phyloP scores from a whole-genome alignment of 2,113 vertebrate genomes.

The Columba janthina region DNA sequence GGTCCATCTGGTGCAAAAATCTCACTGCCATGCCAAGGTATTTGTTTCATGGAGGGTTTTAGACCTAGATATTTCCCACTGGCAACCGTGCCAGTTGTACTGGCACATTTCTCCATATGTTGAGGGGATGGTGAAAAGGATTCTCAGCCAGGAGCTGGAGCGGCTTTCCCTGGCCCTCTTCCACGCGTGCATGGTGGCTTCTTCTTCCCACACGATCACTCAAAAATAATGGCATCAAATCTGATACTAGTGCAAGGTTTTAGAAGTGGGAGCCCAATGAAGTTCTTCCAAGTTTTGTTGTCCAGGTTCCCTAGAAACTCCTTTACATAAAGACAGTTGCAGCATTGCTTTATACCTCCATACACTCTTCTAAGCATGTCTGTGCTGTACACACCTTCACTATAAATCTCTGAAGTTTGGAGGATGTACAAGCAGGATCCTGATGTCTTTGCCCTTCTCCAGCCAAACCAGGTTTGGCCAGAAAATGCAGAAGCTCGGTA shows the following conservation, averaged over 20 bases:
- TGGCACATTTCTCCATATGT: rapidly evolving
- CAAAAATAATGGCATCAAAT: not conserved
- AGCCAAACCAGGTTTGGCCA: not conserved
- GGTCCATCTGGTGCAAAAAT: slow-evolving; percentile 69
- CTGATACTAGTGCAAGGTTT: not conserved
- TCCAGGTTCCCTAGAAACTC: not conserved
- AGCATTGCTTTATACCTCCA: rapidly evolving
- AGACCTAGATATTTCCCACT: not conserved
- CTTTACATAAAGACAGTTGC: not conserved
- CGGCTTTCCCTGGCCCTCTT: not conserved
- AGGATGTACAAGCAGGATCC: not conserved
- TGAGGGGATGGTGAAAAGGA: not conserved
- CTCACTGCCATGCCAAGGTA: not conserved
- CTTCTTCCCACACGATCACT: not conserved
- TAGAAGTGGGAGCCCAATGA: not conserved
- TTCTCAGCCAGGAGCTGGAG: not conserved
- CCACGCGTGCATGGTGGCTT: not conserved
- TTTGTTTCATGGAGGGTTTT: not conserved
- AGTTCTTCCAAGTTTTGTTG: not conserved
- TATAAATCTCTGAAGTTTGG: not conserved
- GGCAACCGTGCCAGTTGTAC: not conserved
- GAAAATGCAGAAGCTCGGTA: not conserved
- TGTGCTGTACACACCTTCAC: rapidly evolving
- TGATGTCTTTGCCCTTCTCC: not conserved
- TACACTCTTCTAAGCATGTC: not conserved